Base-by-base conservation (phyloP, 2,113 vertebrate genomes). In the Caracal caracal region DNA sequence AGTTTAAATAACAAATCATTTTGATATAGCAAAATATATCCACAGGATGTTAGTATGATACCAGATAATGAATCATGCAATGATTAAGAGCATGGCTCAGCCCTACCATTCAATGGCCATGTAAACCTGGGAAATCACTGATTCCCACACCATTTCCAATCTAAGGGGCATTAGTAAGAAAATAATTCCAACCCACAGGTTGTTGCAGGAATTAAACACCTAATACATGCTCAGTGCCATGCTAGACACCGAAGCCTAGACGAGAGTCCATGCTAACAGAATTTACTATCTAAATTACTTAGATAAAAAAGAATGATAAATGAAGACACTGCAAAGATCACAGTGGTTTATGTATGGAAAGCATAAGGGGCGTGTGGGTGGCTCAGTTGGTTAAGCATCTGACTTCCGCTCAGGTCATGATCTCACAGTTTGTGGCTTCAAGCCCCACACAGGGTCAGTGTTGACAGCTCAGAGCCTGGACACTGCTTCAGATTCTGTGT, bases 321-420 rank as follows among this genome's bases (percentile, higher is more conserved):
- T n/a, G 15, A 80, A 61, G 30, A 76, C n/a, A 1, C 37, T 35
- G 49, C 12, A 26, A 78, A 22, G 28, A 59, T 71, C 35, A 66
- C 12, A 37, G 10, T 19, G 30, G 51, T 63, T 19, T 19, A 75
- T 5, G 19, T 1, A 66, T 16, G 24, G 61, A 78, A 81, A 94
- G 19, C 0, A 16, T 3, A 40, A 53, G 6, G 20, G 56, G 56
- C 8, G 0, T 0, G 2, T 59, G 56, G 20, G 56, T 59, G 17
- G 56, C 19, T 59, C 56, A 59, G 56, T 59, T 8, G 20, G 56
- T 59, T 59, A 59, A 59, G 56, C 20, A 59, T 6, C 19, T 59
- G 56, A 59, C 56, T 59, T 22, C 22, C 2, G 56, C 20, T 59
- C 8, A 59, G 56, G 20, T 59, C 56, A 59, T 19, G 20, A 59